Evolutionary conservation across 2,888 invertebrate species (phyloP).

Genomic region (Drosophila peninsularis): DNA sequence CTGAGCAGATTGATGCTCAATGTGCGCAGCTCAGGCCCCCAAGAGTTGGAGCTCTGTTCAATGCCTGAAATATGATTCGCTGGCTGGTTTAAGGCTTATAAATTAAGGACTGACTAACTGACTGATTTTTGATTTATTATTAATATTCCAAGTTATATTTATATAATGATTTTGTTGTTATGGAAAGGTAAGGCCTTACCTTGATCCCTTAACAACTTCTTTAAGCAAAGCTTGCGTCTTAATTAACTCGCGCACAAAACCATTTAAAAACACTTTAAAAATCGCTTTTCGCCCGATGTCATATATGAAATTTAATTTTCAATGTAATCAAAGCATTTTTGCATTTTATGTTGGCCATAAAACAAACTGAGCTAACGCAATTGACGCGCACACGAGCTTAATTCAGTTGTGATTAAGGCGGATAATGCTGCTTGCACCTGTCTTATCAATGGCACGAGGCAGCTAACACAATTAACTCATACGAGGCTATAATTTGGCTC

Average conservation of each 20-base stretch:
- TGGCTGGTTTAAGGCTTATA: no score
- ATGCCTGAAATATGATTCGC: no score
- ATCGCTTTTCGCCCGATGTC: not conserved
- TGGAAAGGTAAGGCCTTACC: no score
- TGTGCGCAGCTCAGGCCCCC: no score
- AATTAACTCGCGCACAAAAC: no score
- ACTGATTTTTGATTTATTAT: not conserved
- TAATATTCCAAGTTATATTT: no score
- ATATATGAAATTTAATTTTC: constrained; percentile 4
- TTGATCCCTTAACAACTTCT: no score
- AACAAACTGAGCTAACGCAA: constrained; percentile 31
- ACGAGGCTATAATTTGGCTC: constrained; percentile 62
- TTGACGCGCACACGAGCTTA: constrained; percentile 33
- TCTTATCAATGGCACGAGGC: constrained; percentile 58
- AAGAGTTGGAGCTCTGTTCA: not conserved
- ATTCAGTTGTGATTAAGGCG: constrained; percentile 33
- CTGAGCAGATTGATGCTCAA: not conserved
- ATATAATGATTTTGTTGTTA: no score
- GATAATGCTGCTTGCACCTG: constrained; percentile 21
- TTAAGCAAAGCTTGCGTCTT: no score
- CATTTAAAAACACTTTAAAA: not conserved
- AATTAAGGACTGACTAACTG: not conserved
- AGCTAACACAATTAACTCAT: constrained; percentile 72
- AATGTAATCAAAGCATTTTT: constrained; percentile 20
- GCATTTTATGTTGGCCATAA: constrained; percentile 18